phyloP scores from a whole-genome alignment of 2,113 vertebrate species.

The Desmodus rotundus region DNA sequence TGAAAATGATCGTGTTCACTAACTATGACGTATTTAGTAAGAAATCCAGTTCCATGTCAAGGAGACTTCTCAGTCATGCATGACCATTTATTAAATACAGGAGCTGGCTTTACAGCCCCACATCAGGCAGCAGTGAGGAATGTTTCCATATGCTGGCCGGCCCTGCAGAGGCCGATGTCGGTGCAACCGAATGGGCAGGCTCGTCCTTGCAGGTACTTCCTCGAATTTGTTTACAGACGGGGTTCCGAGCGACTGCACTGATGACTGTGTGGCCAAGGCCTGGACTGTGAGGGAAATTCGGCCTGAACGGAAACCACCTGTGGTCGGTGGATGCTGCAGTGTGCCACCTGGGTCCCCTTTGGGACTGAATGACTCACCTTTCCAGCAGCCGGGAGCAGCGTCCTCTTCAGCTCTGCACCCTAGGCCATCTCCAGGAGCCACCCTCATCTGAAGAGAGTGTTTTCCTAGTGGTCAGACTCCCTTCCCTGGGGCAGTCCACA shows the following conservation, averaged over 20 bases:
- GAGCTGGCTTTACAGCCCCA: background rate
- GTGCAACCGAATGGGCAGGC: background rate
- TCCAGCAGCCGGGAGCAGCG: background rate
- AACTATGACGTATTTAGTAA: background rate
- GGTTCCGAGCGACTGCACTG: background rate
- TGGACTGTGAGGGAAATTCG: background rate
- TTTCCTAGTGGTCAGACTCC: background rate
- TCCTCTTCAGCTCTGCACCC: background rate
- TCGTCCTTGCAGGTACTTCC: background rate
- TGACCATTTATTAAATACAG: background rate
- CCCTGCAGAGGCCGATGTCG: background rate
- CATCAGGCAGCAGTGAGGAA: background rate
- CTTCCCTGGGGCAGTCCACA: background rate
- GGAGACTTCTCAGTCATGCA: background rate
- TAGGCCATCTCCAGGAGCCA: background rate
- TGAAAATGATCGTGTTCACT: background rate
- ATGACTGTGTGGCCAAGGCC: background rate
- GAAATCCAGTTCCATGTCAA: background rate
- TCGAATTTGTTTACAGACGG: background rate
- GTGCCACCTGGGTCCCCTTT: background rate
- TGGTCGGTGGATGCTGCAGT: background rate
- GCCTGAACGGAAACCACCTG: background rate
- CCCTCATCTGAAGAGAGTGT: background rate
- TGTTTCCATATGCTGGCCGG: background rate
- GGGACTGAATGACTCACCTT: background rate